Evolutionary conservation across 2,113 vertebrate species (phyloP).

Genomic region (Nesogale talazaci): DNA sequence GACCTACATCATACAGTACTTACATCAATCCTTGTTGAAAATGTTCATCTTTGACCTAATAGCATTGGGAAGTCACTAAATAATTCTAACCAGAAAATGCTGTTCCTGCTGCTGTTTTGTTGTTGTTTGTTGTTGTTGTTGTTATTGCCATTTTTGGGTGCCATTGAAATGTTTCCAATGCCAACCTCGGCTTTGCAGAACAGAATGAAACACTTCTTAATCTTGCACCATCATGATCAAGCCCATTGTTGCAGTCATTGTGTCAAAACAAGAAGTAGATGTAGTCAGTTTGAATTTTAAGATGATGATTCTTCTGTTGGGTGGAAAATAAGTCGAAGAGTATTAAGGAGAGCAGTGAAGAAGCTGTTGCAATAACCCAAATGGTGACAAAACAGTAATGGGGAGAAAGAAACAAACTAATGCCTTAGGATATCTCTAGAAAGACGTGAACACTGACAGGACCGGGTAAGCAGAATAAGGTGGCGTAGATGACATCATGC

Average conservation of each 20-base stretch:
- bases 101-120: too few relatives aligned
- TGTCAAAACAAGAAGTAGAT: neutral
- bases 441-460: neutral
- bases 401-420: neutral
- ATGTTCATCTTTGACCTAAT: neutral
- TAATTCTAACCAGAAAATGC: neutral
- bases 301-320: neutral
- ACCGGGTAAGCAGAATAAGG: neutral
- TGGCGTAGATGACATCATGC: neutral
- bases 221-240: too few relatives aligned
- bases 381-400: fast-evolving
- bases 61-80: neutral
- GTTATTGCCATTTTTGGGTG: too few relatives aligned
- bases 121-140: too few relatives aligned
- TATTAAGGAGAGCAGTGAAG: fast-evolving
- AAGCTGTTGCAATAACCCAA: neutral
- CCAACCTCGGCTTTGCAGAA: too few relatives aligned
- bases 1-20: fast-evolving
- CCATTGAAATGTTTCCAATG: too few relatives aligned
- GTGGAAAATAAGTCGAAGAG: neutral
- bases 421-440: neutral
- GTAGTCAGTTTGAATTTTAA: neutral
- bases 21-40: neutral
- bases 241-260: too few relatives aligned
- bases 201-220: too few relatives aligned